phyloP scores from a whole-genome alignment of 2,888 invertebrate species.

The Hermaeophaga mercurialis region DNA sequence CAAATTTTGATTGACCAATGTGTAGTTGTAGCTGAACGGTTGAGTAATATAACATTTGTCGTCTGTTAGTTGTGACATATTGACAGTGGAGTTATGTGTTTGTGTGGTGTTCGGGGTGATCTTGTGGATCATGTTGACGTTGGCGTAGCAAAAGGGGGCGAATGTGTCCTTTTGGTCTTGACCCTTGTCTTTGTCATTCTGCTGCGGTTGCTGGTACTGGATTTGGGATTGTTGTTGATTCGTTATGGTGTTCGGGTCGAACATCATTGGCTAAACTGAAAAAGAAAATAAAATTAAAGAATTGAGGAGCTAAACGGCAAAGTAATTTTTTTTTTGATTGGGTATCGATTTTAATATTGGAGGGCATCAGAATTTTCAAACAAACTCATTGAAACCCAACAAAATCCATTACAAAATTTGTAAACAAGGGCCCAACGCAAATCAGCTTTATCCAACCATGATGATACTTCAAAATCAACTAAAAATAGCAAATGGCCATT shows the following conservation, averaged over 20 bases:
- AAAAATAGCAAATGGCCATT: too few relatives aligned
- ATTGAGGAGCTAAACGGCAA: too few relatives aligned
- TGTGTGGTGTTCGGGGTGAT: conserved; percentile 57
- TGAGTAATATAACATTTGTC: conserved; percentile 79
- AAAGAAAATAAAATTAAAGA: conserved; percentile 2
- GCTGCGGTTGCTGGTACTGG: conserved; percentile 51
- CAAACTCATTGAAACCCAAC: too few relatives aligned
- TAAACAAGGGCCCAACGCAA: too few relatives aligned
- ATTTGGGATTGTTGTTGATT: conserved; percentile 57
- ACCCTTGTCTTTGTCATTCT: conserved; percentile 51
- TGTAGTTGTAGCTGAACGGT: conserved; percentile 81
- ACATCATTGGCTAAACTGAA: conserved; percentile 49
- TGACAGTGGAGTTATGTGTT: conserved; percentile 61
- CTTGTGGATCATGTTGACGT: conserved; percentile 72
- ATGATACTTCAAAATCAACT: too few relatives aligned
- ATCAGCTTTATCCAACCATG: too few relatives aligned
- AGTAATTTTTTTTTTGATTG: too few relatives aligned
- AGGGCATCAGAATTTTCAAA: too few relatives aligned
- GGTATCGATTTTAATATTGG: too few relatives aligned
- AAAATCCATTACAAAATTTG: too few relatives aligned
- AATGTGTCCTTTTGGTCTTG: conserved; percentile 60
- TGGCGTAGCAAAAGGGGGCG: conserved; percentile 73
- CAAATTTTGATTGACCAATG: conserved; percentile 82
- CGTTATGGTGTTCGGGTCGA: conserved; percentile 58
- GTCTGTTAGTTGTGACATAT: conserved; percentile 71